A percentile compares a stretch with the other conserved stretches of the same genome.
Evolutionary conservation across 1,140 invertebrate species (phyloP).

Genomic region (Lutraria rhynchaena): DNA sequence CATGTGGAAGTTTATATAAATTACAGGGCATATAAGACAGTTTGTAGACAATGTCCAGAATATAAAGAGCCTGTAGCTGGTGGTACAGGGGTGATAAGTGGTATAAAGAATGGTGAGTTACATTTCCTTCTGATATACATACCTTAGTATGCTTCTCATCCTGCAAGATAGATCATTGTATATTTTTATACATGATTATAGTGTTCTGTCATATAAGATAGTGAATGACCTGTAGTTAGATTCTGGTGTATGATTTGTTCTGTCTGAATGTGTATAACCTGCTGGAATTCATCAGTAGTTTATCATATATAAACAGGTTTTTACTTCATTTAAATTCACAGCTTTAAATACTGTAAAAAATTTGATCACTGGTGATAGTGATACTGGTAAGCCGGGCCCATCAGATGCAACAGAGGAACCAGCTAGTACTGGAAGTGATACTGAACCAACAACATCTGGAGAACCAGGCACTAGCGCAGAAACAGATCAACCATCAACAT

Average conservation of each 20-base stretch:
- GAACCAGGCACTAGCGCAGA: constrained; percentile 1
- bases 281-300: too few species aligned
- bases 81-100: neutral
- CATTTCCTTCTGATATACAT: too few species aligned
- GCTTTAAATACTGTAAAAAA: constrained; percentile 54
- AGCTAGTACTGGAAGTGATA: constrained; percentile 6
- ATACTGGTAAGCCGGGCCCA: too few species aligned
- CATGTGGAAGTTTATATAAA: neutral
- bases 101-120: constrained; percentile 40
- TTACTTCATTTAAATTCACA: constrained; percentile 23
- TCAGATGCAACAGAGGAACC: too few species aligned
- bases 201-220: too few species aligned
- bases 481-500: constrained; percentile 7
- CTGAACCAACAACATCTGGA: constrained; percentile 11
- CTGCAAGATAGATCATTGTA: too few species aligned
- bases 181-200: too few species aligned
- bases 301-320: neutral
- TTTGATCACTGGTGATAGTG: constrained; percentile 42
- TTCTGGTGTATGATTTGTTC: too few species aligned
- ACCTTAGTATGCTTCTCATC: too few species aligned
- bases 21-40: constrained; percentile 63
- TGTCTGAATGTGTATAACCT: too few species aligned
- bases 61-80: constrained; percentile 57
- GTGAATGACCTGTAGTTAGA: too few species aligned
- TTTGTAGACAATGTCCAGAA: constrained; percentile 75